Conservation (phyloP, 2,888 invertebrate species). For the Drosophila borealis region DNA sequence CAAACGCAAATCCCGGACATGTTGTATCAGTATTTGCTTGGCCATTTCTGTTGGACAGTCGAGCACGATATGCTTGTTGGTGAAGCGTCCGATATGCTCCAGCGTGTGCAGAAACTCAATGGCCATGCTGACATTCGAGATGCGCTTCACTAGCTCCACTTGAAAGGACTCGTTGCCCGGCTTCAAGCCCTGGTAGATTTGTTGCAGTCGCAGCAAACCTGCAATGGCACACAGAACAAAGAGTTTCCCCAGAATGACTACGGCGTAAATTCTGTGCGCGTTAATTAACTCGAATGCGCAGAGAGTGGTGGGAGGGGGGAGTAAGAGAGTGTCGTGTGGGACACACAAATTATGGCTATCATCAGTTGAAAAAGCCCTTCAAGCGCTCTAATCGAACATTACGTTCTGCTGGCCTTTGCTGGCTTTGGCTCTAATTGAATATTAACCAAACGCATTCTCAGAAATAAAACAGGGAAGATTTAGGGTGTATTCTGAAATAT, state of each 20-base stretch:
- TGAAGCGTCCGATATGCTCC: slow-evolving; percentile 94
- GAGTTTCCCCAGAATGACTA: not conserved
- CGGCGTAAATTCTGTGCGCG: not conserved
- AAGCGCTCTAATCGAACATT: too few species aligned
- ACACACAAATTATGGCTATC: too few species aligned
- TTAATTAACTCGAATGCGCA: slow-evolving; percentile 10
- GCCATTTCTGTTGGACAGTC: slow-evolving; percentile 96
- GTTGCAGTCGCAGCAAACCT: slow-evolving; percentile 96
- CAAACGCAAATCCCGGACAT: slow-evolving; percentile 94
- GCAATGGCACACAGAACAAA: slow-evolving; percentile 51
- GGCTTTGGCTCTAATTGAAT: too few species aligned
- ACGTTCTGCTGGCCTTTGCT: too few species aligned
- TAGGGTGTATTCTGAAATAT: too few species aligned
- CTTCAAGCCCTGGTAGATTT: slow-evolving; percentile 95
- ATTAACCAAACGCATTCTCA: too few species aligned
- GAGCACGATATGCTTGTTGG: slow-evolving; percentile 94
- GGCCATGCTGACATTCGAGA: slow-evolving; percentile 94
- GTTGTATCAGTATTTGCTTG: slow-evolving; percentile 94
- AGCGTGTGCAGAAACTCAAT: slow-evolving; percentile 93
- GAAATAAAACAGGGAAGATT: too few species aligned
- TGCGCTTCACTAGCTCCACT: slow-evolving; percentile 94
- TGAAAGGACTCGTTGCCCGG: slow-evolving; percentile 94
- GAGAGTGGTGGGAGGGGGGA: not conserved
- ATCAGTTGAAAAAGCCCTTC: too few species aligned
- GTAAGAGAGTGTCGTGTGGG: too few species aligned